Conservation (phyloP, 2,888 invertebrate genomes). For the Coelopa pilipes region DNA sequence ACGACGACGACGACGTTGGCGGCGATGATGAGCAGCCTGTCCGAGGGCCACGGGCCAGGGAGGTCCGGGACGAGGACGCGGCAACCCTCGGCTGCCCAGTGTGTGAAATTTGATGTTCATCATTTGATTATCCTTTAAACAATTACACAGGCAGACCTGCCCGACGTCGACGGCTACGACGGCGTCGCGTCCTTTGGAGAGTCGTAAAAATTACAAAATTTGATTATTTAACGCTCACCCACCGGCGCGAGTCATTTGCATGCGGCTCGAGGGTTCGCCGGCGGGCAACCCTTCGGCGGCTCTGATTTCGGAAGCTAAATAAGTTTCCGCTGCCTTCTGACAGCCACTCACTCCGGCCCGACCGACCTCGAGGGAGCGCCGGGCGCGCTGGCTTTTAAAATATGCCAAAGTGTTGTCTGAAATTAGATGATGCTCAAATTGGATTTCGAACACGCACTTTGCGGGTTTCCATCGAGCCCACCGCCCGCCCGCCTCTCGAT, state of each 20-base stretch:
- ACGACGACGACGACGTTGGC: not conserved
- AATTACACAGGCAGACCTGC: conserved; percentile 36
- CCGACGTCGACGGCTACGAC: conserved; percentile 3
- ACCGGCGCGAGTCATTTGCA: too few species aligned
- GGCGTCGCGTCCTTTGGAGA: conserved; percentile 51
- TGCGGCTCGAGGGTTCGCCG: conserved; percentile 36
- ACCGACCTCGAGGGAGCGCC: too few species aligned
- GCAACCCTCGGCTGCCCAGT: conserved; percentile 13
- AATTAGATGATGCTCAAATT: conserved; percentile 66
- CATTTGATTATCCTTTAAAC: conserved; percentile 50
- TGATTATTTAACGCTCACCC: conserved; percentile 54
- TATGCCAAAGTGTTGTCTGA: conserved; percentile 44
- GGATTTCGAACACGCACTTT: conserved; percentile 64
- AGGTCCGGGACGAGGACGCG: too few species aligned
- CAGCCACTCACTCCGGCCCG: conserved; percentile 34
- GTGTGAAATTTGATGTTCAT: conserved; percentile 40
- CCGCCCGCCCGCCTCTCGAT: too few species aligned
- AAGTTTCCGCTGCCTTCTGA: conserved; percentile 56
- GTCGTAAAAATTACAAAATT: conserved; percentile 62
- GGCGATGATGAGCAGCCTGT: not conserved
- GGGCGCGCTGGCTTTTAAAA: conserved; percentile 1
- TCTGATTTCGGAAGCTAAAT: conserved; percentile 49
- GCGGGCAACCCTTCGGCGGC: conserved; percentile 24
- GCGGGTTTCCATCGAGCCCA: conserved; percentile 53
- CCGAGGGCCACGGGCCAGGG: too few species aligned